Evolutionary conservation across 2,888 invertebrate genomes (phyloP), one percentile per base, ranked within the genome.

Genomic region (Macrostomum cliftonense): DNA sequence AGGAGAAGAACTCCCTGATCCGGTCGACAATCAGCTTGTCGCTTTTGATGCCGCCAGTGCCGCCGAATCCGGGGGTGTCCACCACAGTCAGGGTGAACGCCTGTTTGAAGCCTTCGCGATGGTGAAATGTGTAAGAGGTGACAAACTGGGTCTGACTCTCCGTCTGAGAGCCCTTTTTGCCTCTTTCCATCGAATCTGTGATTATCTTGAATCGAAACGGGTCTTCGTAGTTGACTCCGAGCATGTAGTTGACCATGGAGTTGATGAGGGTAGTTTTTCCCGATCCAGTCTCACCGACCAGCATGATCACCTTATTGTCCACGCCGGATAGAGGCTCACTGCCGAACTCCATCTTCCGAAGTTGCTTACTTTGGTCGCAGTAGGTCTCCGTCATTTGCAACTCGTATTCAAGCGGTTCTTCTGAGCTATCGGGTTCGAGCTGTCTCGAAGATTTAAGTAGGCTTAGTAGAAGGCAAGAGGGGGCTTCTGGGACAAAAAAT

Each of bases 261-360:
- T 50, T 28, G 12, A 49, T 48, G 9, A 49, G 20, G n/a, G 46
- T 46, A 36, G 16, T 49, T 36, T 49, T 49, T 13, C 49, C 49
- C 12, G 46, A 28, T 11, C 49, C 49, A 36, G 49, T 49, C 12
- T 37, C 46, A 13, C 49, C 49, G 9, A 48, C 36, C 12, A 49
- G 12, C 37, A 49, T 14, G 13, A 49, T 50, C 14, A n/a, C n/a
- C n/a, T n/a, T n/a, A n/a, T n/a, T n/a, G n/a, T n/a, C n/a, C n/a
- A n/a, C n/a, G n/a, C n/a, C n/a, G n/a, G n/a, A n/a, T n/a, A n/a
- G n/a, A n/a, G n/a, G n/a, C n/a, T n/a, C n/a, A n/a, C n/a, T n/a
- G n/a, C n/a, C n/a, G n/a, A n/a, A n/a, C n/a, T n/a, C n/a, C n/a
- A n/a, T n/a, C n/a, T n/a, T n/a, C n/a, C n/a, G n/a, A n/a, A n/a